These are phyloP conservation scores for Morpho deidamia DNA, from an alignment of 2,888 invertebrate genomes.

Conservation along the genomic window DNA sequence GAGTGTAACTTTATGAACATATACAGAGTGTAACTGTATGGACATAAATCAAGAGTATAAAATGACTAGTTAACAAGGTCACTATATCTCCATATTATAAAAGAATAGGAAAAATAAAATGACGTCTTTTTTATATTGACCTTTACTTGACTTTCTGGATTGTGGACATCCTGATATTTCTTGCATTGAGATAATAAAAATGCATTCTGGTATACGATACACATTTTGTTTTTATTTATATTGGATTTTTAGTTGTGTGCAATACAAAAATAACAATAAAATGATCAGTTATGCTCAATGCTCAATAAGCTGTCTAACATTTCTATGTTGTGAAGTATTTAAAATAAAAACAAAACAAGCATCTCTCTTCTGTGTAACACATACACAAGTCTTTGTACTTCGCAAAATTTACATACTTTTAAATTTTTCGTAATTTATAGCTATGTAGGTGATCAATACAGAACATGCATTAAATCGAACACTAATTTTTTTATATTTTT, in stretches of 20 bases:
- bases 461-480: slow-evolving; percentile 27
- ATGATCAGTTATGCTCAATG: too few relatives aligned
- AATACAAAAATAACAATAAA: too few relatives aligned
- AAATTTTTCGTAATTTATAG: slow-evolving; percentile 21
- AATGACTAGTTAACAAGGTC: too few relatives aligned
- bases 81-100: too few relatives aligned
- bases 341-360: slow-evolving; percentile 25
- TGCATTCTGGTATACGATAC: slow-evolving; percentile 32
- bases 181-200: slow-evolving; percentile 20
- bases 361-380: slow-evolving; percentile 38
- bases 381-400: slow-evolving; percentile 52
- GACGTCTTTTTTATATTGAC: too few relatives aligned
- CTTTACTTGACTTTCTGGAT: too few relatives aligned
- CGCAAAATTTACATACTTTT: slow-evolving; percentile 37
- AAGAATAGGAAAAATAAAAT: too few relatives aligned
- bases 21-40: too few relatives aligned
- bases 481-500: slow-evolving; percentile 52
- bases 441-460: slow-evolving; percentile 21
- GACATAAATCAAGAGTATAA: too few relatives aligned
- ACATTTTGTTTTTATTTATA: slow-evolving; percentile 10
- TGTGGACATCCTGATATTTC: too few relatives aligned
- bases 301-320: slow-evolving; percentile 3
- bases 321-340: not conserved
- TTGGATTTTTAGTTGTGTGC: too few relatives aligned
- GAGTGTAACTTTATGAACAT: too few relatives aligned